Evolutionary conservation across 1,140 invertebrate species (phyloP).

Genomic region (Drosophila pseudoobscura): DNA sequence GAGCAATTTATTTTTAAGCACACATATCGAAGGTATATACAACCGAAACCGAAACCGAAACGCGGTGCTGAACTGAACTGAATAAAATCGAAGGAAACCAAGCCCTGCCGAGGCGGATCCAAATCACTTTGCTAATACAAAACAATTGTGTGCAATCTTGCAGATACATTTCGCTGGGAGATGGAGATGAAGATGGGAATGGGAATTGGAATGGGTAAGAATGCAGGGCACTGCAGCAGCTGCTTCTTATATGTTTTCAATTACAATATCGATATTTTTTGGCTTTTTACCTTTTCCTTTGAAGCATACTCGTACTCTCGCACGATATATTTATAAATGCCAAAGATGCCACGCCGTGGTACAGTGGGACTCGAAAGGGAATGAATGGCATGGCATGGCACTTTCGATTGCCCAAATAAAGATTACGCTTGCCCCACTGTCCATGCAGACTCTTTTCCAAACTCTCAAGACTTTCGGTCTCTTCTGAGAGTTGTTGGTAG

Average conservation of each 20-base stretch:
- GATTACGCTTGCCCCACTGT: no score
- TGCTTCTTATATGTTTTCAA: conserved; percentile 72
- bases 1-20: conserved; percentile 78
- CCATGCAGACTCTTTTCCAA: no score
- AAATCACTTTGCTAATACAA: conserved; percentile 67
- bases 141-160: conserved; percentile 80
- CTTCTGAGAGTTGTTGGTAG: no score
- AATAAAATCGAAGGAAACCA: conserved; percentile 31
- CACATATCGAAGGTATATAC: conserved; percentile 53
- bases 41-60: background rate
- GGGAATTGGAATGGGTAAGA: conserved; percentile 6
- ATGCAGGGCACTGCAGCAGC: conserved; percentile 36
- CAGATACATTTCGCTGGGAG: conserved; percentile 58
- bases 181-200: background rate
- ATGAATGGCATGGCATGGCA: no score
- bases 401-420: background rate
- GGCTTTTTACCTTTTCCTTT: conserved; percentile 67
- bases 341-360: conserved; percentile 41
- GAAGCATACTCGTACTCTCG: conserved; percentile 4
- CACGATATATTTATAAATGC: conserved; percentile 78
- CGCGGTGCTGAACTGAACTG: background rate
- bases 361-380: conserved; percentile 38
- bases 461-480: no score
- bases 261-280: conserved; percentile 77
- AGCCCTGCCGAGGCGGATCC: no score